Evolutionary conservation across 2,113 vertebrate species (phyloP), one percentile per base, ranked within the genome.

Genomic region (Craseonycteris thonglongyai): DNA sequence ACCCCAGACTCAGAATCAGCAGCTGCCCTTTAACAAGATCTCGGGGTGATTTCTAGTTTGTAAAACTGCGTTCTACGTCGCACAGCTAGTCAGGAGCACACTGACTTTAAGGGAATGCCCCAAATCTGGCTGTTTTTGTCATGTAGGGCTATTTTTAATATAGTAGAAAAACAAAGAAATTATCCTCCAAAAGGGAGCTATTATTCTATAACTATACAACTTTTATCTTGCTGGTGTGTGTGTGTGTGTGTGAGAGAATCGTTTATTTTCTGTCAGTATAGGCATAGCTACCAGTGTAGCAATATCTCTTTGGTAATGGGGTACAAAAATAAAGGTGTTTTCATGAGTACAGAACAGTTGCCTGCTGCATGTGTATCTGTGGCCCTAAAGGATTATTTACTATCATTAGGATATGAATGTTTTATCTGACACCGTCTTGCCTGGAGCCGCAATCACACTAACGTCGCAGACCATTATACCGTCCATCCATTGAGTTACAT

Each of bases 331-430:
- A 95, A 97, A 98, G 96, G 95, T 92, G 79, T 97, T 97, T 97
- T 98, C 96, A 92, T 96, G 92, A 98, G 97, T 93, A 97, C 94
- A 97, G 93, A 98, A 93, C 89, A 95, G 93, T 97, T 97, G 97
- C 95, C 97, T 95, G 95, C 97, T 95, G 86, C 97, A 88, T 86
- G 86, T 96, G 97, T 95, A 94, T 96, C 82, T 88, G 93, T 97
- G 97, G 98, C 97, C 97, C 94, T 87, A 93, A 97, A 97, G 95
- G 97, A 97, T 97, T 98, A 97, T 98, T 98, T 97, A 97, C 98
- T 97, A 96, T 97, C 97, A 97, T 97, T 97, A 98, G 97, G 96
- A 97, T 97, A 98, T 8, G 95, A 94, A 97, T 96, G 97, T 97
- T 98, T 98, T 98, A 97, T 98, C 97, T 97, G 96, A 85, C 87